Percentiles rank a stretch among this genome's conserved stretches.
These are phyloP conservation scores for Holothuria leucospilota DNA, from an alignment of 53 echinoderm and acorn worm species.

Conservation along the genomic window DNA sequence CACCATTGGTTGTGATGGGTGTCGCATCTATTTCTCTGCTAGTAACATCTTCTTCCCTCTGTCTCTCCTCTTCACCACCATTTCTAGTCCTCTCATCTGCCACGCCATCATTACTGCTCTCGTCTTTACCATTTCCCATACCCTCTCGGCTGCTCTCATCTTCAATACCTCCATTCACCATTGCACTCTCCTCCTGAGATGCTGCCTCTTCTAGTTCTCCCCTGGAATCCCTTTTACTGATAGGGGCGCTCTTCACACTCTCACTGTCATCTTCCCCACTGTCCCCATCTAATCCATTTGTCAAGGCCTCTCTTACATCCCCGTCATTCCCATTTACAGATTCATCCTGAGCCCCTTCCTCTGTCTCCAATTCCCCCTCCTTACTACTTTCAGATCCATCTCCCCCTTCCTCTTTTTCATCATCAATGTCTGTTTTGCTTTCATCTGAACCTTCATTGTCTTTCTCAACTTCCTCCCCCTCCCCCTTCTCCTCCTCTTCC, in stretches of 20 bases:
- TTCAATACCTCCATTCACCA: neutral
- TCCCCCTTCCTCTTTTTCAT: neutral
- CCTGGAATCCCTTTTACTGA: neutral
- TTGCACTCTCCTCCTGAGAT: no score
- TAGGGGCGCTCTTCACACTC: constrained; percentile 75
- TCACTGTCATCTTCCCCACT: constrained; percentile 60
- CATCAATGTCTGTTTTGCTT: neutral
- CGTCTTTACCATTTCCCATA: neutral
- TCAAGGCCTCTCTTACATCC: neutral
- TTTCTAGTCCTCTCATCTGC: neutral
- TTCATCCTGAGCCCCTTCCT: neutral
- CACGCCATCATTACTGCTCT: constrained; percentile 13
- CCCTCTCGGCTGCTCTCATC: neutral
- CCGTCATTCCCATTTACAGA: neutral
- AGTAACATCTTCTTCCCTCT: neutral
- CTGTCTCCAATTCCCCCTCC: neutral
- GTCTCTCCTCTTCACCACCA: neutral
- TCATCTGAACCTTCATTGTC: neutral
- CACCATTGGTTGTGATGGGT: constrained; percentile 5
- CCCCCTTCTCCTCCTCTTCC: neutral
- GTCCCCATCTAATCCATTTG: constrained; percentile 2
- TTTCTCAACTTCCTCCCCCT: constrained; percentile 5
- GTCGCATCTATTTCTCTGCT: neutral
- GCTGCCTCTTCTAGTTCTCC: no score
- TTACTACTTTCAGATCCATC: neutral